A percentile compares a stretch with the other conserved stretches of the same genome.
These are phyloP conservation scores for Phocoena sinus DNA, from an alignment of 2,113 vertebrate species.

Conservation along the genomic window DNA sequence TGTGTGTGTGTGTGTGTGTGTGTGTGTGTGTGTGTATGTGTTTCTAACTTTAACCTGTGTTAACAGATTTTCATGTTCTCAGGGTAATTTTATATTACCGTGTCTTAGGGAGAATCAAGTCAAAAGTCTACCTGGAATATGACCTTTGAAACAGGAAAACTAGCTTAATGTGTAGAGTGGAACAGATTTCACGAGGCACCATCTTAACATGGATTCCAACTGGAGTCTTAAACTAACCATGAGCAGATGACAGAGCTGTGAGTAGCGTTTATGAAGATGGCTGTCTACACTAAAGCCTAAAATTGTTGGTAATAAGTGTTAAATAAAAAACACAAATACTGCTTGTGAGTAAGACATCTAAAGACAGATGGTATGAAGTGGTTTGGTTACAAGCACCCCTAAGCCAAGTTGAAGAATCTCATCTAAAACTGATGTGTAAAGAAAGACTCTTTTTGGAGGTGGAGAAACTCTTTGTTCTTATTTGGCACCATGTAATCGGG, in stretches of 20 bases:
- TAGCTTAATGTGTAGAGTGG: not conserved
- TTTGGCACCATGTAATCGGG: not conserved
- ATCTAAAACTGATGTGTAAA: not conserved
- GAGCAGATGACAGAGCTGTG: not conserved
- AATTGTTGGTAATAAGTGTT: not conserved
- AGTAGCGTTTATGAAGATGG: not conserved
- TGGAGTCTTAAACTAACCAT: not conserved
- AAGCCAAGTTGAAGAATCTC: not conserved
- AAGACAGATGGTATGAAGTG: not conserved
- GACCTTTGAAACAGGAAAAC: not conserved
- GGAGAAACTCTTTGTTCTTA: not conserved
- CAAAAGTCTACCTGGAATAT: not conserved
- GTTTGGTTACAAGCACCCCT: not conserved
- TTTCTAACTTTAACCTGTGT: not conserved
- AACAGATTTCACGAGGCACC: not conserved
- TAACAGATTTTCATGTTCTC: not conserved
- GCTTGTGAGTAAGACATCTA: not conserved
- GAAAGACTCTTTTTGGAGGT: not conserved
- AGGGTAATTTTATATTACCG: not conserved
- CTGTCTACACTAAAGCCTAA: not conserved
- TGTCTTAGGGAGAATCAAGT: not conserved
- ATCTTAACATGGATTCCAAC: not conserved
- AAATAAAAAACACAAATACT: not conserved
- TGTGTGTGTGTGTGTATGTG: not conserved
- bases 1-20: not conserved